Percentiles rank a stretch among this genome's conserved stretches.
These are phyloP conservation scores for Heliothis subflexa DNA, from an alignment of 1,140 invertebrate genomes.

Conservation along the genomic window DNA sequence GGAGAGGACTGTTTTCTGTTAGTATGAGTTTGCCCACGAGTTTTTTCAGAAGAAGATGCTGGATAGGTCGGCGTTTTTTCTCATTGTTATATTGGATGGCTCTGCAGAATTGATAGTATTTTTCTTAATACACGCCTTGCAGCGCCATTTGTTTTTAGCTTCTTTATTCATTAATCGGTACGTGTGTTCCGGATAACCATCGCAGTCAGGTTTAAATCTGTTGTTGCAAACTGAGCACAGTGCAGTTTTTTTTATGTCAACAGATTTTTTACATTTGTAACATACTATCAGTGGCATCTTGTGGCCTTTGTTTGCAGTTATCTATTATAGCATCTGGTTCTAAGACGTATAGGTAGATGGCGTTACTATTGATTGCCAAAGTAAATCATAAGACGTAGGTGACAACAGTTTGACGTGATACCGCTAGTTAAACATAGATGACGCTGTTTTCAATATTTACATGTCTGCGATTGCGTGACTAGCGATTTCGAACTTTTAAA, in stretches of 20 bases:
- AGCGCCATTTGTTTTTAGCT: background rate
- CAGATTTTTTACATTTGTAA: slow-evolving; percentile 20
- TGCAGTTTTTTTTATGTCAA: slow-evolving; percentile 8
- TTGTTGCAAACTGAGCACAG: background rate
- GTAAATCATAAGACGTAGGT: too few species aligned
- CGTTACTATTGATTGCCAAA: too few species aligned
- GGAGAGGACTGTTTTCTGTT: background rate
- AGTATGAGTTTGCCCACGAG: too few species aligned
- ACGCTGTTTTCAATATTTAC: too few species aligned
- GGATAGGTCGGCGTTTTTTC: background rate
- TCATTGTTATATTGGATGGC: background rate
- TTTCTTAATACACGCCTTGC: background rate
- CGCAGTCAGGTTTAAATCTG: slow-evolving; percentile 14
- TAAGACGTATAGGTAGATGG: too few species aligned
- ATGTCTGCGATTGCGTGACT: too few species aligned
- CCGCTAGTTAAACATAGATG: too few species aligned
- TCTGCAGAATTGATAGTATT: background rate
- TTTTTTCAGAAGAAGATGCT: too few species aligned
- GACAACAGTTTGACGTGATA: too few species aligned
- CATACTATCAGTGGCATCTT: background rate
- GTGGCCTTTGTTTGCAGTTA: too few species aligned
- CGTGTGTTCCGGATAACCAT: background rate
- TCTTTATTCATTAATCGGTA: background rate
- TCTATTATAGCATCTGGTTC: too few species aligned
- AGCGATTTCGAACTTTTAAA: too few species aligned